Conservation (phyloP, 1,140 invertebrate species). For the Dendroctonus ponderosae region DNA sequence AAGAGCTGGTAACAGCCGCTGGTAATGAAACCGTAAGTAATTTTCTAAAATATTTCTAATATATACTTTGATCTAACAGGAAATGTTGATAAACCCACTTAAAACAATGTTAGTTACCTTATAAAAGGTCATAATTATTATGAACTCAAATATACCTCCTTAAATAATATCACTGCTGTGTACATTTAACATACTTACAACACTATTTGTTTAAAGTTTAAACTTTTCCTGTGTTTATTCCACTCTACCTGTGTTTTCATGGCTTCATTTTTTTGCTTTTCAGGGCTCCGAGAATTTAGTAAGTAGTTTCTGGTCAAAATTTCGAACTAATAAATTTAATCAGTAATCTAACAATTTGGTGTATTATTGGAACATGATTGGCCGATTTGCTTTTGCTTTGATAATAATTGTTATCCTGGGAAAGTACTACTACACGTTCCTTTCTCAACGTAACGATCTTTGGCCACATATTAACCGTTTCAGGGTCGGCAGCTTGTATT, state of each 20-base stretch:
- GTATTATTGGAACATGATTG: background rate
- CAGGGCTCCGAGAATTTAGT: conserved; percentile 73
- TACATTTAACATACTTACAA: background rate
- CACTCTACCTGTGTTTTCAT: conserved; percentile 31
- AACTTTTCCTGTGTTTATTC: conserved; percentile 1
- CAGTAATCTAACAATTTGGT: conserved; percentile 4
- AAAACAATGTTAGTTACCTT: too few species aligned
- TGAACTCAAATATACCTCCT: too few species aligned
- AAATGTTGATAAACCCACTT: too few species aligned
- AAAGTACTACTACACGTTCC: background rate
- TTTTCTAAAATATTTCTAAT: too few species aligned
- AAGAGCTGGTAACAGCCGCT: conserved; percentile 94
- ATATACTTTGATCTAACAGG: too few species aligned
- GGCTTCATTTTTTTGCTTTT: conserved; percentile 57
- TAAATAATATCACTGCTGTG: background rate
- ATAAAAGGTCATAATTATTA: too few species aligned
- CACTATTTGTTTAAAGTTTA: background rate
- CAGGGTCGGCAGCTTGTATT: too few species aligned
- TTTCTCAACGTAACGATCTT: too few species aligned
- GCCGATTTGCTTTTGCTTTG: background rate
- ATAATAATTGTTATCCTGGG: background rate
- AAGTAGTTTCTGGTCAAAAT: conserved; percentile 54
- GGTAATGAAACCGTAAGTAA: conserved; percentile 82
- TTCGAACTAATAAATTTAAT: background rate
- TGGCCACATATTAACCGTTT: too few species aligned